Base-by-base conservation (phyloP, 2,797 vertebrate genomes). In the Halcyon leucocephala region DNA sequence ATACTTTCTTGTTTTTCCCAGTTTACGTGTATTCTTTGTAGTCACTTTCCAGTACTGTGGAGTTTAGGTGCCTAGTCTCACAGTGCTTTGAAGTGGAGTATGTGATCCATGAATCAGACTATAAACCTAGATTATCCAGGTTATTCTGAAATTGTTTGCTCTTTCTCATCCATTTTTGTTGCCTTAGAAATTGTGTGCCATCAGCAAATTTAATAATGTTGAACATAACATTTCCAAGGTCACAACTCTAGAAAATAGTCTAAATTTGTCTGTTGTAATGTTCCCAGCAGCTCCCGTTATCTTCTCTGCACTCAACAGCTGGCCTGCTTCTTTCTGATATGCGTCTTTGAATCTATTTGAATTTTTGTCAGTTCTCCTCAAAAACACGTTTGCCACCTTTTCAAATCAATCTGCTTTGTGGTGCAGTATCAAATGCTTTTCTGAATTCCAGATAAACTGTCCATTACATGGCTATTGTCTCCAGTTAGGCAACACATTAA, bases 331-430 rank as follows among this genome's bases (percentile, higher is more conserved):
- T 81, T 48, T 66, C 57, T 7, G 44, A 71, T 57, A 3, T 6
- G 35, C 4, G n/a, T 6, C 57, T 94, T 61, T 89, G 89, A 76
- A 48, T 58, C 60, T 20, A 2, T 82, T 82, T 9, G 6, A 51
- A 64, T 74, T 70, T 97, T 89, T 85, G 86, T 90, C 92, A 85
- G 69, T 81, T 74, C 37, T 42, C 61, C 69, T 79, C 65, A 81
- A 41, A 90, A 85, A 24, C 51, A 11, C 28, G 7, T 10, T 74
- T 7, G 2, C 71, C 92, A 39, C 64, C 42, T 95, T 95, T 85
- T 72, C 33, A 17, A 88, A 94, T 86, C 91, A 51, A 55, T 82
- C 82, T 74, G 78, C 94, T 96, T 93, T 84, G 78, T 92, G 71
- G 37, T 29, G 3, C 2, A 9, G 37, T n/a, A 86, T 79, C 76